phyloP scores from a whole-genome alignment of 2,888 invertebrate genomes.

The Drosophila kuntzei region DNA sequence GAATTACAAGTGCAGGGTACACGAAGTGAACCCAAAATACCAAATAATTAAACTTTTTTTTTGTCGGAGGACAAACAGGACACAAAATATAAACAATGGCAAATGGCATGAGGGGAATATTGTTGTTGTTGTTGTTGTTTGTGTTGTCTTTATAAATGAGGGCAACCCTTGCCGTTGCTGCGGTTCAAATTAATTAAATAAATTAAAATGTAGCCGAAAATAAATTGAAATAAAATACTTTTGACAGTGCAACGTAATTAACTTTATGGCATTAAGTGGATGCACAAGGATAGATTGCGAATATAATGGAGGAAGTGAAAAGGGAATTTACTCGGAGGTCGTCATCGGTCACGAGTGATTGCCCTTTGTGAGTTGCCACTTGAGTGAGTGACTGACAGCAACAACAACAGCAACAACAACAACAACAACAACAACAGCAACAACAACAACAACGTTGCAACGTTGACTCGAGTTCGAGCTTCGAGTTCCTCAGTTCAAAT shows the following conservation, averaged over 20 bases:
- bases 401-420: conserved; percentile 8
- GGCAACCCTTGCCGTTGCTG: conserved; percentile 16
- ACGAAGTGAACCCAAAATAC: conserved; percentile 29
- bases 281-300: background rate
- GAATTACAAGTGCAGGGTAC: conserved; percentile 1
- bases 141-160: conserved; percentile 45
- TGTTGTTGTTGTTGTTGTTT: conserved; percentile 35
- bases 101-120: conserved; percentile 35
- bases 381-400: conserved; percentile 34
- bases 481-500: conserved; percentile 6
- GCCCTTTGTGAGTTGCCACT: conserved; percentile 70
- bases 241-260: conserved; percentile 63
- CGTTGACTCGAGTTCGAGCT: conserved; percentile 9
- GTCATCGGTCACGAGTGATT: conserved; percentile 65
- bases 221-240: conserved; percentile 66
- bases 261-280: conserved; percentile 37
- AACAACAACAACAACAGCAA: conserved; percentile 7
- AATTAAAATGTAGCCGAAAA: conserved; percentile 63
- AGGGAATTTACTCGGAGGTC: conserved; percentile 22
- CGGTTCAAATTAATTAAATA: conserved; percentile 69
- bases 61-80: conserved; percentile 8
- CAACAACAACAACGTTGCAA: too few relatives aligned
- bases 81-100: conserved; percentile 41
- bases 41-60: conserved; percentile 60
- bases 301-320: background rate